phyloP scores from a whole-genome alignment of 2,888 invertebrate genomes.

The Schizotus pectinicornis region DNA sequence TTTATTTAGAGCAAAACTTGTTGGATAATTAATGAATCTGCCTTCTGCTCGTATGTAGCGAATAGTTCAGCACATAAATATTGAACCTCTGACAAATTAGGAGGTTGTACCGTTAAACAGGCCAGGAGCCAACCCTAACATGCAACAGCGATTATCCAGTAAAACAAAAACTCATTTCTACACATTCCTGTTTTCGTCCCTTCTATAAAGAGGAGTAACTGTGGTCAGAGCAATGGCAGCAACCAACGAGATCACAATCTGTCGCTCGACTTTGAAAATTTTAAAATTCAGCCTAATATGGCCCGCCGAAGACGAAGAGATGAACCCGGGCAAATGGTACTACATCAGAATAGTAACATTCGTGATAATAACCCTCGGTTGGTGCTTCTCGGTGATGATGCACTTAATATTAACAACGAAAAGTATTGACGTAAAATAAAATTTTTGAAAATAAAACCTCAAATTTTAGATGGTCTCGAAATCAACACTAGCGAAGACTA shows the following conservation, averaged over 20 bases:
- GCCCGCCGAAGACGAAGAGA: slow-evolving; percentile 10
- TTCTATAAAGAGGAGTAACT: no score
- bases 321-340: slow-evolving; percentile 15
- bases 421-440: slow-evolving; percentile 1
- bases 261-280: slow-evolving; percentile 12
- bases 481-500: slow-evolving; percentile 4
- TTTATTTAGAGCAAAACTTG: no score
- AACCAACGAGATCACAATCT: background rate
- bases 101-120: no score
- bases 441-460: background rate
- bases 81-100: no score
- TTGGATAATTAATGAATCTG: no score
- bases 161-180: no score
- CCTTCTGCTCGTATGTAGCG: no score
- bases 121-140: no score
- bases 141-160: no score
- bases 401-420: slow-evolving; percentile 5
- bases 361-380: background rate
- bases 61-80: no score
- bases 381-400: slow-evolving; percentile 7
- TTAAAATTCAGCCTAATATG: slow-evolving; percentile 16
- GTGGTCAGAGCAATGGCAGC: no score
- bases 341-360: slow-evolving; percentile 9
- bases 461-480: slow-evolving; percentile 7
- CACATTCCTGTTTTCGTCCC: no score